Evolutionary conservation across 2,113 vertebrate genomes (phyloP).

Genomic region (Otolemur garnettii): DNA sequence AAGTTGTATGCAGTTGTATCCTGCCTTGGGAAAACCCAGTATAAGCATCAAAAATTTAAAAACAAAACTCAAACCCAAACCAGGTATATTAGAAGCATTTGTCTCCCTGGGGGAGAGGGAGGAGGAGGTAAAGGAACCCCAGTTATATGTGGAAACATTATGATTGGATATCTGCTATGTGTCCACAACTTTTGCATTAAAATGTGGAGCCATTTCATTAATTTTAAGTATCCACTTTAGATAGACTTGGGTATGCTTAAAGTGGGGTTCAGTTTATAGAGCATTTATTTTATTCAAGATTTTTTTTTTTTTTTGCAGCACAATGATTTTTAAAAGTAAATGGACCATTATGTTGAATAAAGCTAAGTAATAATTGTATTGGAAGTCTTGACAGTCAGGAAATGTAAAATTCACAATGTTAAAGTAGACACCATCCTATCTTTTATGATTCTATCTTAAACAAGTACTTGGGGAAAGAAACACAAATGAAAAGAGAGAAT

Average conservation of each 20-base stretch:
- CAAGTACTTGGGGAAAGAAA: neutral
- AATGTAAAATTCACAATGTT: neutral
- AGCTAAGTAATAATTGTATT: neutral
- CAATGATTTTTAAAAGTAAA: constrained; percentile 28
- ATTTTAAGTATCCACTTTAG: neutral
- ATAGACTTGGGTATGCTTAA: neutral
- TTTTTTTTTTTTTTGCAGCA: constrained; percentile 29
- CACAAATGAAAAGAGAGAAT: neutral
- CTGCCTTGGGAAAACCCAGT: neutral
- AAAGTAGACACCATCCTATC: neutral
- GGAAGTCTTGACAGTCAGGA: neutral
- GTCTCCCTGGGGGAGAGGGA: neutral
- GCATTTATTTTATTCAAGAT: constrained; percentile 31
- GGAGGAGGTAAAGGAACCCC: neutral
- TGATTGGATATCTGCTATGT: neutral
- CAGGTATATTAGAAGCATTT: neutral
- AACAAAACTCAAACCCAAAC: neutral
- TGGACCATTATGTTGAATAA: neutral
- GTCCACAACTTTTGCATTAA: neutral
- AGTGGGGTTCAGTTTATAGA: neutral
- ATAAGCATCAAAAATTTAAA: neutral
- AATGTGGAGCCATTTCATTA: neutral
- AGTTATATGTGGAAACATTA: neutral
- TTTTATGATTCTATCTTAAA: neutral
- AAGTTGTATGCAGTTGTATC: neutral